These are phyloP conservation scores for Marmota monax DNA, from an alignment of 2,113 vertebrate species.

Conservation along the genomic window DNA sequence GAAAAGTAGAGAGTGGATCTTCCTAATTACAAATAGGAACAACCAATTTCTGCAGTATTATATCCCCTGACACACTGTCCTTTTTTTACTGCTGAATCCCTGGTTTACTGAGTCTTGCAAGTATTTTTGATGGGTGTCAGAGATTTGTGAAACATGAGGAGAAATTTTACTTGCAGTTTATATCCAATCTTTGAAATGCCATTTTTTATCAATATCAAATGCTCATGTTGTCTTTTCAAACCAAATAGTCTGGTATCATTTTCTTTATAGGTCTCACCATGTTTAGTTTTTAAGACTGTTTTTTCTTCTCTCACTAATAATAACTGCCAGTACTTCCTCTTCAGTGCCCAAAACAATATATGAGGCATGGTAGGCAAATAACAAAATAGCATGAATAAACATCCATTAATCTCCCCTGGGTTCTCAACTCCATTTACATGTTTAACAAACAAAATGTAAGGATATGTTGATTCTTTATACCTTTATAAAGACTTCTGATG, in stretches of 20 bases:
- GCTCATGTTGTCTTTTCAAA: not conserved
- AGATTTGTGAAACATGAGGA: not conserved
- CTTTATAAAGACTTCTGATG: not conserved
- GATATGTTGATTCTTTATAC: not conserved
- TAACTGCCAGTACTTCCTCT: not conserved
- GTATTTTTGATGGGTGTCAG: not conserved
- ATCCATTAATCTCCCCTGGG: not conserved
- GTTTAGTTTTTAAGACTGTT: not conserved
- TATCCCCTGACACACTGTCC: not conserved
- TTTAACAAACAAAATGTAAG: not conserved
- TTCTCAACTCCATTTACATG: not conserved
- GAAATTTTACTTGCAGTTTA: not conserved
- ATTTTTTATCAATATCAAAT: constrained; percentile 31
- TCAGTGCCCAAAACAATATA: not conserved
- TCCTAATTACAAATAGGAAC: not conserved
- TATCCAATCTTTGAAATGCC: not conserved
- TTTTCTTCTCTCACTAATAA: not conserved
- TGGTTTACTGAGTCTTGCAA: not conserved
- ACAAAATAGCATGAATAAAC: not conserved
- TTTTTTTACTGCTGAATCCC: not conserved
- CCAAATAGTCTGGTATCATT: not conserved
- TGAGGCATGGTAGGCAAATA: not conserved
- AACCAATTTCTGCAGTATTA: not conserved
- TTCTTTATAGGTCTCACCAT: not conserved
- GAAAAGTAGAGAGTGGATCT: not conserved